Evolutionary conservation across 1,140 invertebrate genomes (phyloP), one percentile per base, ranked within the genome.

Genomic region (Heliothis virescens): DNA sequence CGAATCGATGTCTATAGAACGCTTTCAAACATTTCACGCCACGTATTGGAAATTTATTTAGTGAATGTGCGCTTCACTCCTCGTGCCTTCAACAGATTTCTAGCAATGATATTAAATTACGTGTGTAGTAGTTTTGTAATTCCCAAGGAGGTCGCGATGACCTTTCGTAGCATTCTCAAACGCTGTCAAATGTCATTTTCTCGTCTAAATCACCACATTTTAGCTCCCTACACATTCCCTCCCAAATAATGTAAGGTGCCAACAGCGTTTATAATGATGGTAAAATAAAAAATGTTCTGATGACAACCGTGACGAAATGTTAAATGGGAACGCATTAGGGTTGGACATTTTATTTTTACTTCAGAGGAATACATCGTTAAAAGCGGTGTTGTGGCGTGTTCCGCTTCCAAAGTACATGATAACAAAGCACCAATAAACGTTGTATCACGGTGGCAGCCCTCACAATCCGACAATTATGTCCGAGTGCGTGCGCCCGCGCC

Each of bases 401-500:
- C 73, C 73, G 59, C 18, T 75, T 50, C 63, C 57, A 21, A 53
- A 34, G 26, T 16, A 16, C 34, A 12, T 50, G 60, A 76, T 53
- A 76, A 76, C 74, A 76, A 65, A 76, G 74, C 74, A 76, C 41
- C 74, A 65, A 76, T 76, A 76, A 76, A 76, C 53, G 59, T 76
- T 26, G 60, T 53, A 53, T 63, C 47, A 41, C 60, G 60, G 74
- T 53, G 74, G 74, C 74, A 63, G 59, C 74, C 74, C 74, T 63
- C 59, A 76, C 60, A 52, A 76, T 50, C 57, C 73, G 73, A 77
- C 80, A 69, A 78, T 79, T 65, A 59, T 67, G 57, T 41, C 34
- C 74, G 29, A 57, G 52, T 76, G 47, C 57, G 60, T 63, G 60
- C 60, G 57, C 72, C 16, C 16, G 57, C 72, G 57, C 47, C n/a